phyloP scores from a whole-genome alignment of 2,888 invertebrate genomes.

The Athetis lepigone region DNA sequence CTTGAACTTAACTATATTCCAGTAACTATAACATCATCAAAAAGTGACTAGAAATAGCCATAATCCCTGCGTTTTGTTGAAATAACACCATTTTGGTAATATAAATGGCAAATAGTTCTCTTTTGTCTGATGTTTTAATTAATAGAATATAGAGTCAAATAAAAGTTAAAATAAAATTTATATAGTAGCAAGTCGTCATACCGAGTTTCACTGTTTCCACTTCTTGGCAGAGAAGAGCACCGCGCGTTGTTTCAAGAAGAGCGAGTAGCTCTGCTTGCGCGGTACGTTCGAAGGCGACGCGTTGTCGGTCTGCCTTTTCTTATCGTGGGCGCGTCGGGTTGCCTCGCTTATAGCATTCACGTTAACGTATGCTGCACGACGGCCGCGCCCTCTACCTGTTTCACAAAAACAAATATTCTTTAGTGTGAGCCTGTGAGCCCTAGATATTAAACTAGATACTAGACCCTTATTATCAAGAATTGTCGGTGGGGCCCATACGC shows the following conservation, averaged over 20 bases:
- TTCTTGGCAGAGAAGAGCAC: conserved; percentile 90
- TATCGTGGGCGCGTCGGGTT: conserved; percentile 66
- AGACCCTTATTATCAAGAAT: no score
- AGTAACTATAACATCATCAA: no score
- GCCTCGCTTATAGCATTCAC: conserved; percentile 64
- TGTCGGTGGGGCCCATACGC: no score
- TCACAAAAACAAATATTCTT: neutral
- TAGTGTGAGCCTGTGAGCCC: no score
- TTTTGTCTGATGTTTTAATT: no score
- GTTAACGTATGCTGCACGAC: conserved; percentile 65
- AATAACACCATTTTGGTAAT: no score
- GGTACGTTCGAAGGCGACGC: conserved; percentile 62
- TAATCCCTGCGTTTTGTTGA: no score
- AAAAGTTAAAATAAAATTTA: conserved; percentile 33
- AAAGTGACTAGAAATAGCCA: no score
- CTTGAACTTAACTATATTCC: conserved; percentile 59
- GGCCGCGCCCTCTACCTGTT: conserved; percentile 77
- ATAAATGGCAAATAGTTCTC: no score
- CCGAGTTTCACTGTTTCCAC: conserved; percentile 83
- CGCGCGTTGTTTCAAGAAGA: conserved; percentile 88
- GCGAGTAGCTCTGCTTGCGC: conserved; percentile 88
- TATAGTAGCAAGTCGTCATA: conserved; percentile 51
- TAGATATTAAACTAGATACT: no score
- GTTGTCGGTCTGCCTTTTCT: conserved; percentile 59
- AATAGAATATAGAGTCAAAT: conserved; percentile 33